These are phyloP conservation scores for Chaetogeoica ovagalla DNA, from an alignment of 2,888 invertebrate genomes.

Conservation along the genomic window DNA sequence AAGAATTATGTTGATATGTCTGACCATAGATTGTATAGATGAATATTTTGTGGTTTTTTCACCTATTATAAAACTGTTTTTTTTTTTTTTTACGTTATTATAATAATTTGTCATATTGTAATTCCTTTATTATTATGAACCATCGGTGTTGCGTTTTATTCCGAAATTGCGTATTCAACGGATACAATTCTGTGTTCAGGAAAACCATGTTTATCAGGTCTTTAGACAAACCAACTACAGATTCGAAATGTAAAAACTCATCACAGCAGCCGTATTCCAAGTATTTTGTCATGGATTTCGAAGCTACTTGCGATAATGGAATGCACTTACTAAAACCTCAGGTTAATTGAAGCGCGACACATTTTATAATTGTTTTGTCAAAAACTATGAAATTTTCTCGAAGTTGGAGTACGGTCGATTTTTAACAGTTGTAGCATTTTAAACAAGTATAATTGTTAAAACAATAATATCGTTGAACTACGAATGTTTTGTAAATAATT, in stretches of 20 bases:
- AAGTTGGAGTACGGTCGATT: too few species aligned
- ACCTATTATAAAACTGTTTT: too few species aligned
- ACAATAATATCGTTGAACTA: too few species aligned
- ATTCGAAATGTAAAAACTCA: background rate
- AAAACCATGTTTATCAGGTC: constrained; percentile 38
- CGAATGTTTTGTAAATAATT: background rate
- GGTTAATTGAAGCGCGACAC: background rate
- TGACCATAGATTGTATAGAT: too few species aligned
- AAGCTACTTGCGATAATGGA: constrained; percentile 40
- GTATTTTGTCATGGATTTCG: constrained; percentile 39
- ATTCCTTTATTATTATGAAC: background rate
- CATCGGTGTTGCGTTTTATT: background rate
- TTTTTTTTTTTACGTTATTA: too few species aligned
- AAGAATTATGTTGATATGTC: too few species aligned
- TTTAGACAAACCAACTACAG: background rate
- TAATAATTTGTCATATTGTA: too few species aligned
- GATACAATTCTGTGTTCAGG: background rate
- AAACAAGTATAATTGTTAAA: too few species aligned
- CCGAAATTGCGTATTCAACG: background rate
- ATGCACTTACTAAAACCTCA: constrained; percentile 32
- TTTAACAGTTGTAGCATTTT: too few species aligned
- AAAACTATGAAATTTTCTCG: too few species aligned
- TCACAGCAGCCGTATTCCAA: constrained; percentile 1
- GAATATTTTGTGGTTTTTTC: too few species aligned
- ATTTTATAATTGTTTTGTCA: too few species aligned